These are phyloP conservation scores for Pollenia amentaria DNA, from an alignment of 2,888 invertebrate species.

Conservation along the genomic window DNA sequence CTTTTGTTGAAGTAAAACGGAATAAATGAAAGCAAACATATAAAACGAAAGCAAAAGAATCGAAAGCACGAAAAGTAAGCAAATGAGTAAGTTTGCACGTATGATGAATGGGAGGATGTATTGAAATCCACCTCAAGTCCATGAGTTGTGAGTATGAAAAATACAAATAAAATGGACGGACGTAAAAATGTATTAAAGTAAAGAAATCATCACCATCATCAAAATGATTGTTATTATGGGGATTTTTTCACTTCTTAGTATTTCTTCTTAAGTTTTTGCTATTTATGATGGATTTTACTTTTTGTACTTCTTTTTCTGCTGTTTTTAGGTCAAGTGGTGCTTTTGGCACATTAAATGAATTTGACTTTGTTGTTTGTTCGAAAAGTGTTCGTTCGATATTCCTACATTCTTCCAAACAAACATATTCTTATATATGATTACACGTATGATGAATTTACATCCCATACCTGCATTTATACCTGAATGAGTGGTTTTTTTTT, in stretches of 20 bases:
- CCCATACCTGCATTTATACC: not conserved
- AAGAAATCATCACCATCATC: slow-evolving; percentile 56
- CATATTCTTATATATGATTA: not conserved
- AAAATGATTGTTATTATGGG: slow-evolving; percentile 43
- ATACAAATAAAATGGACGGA: slow-evolving; percentile 23
- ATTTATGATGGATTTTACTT: slow-evolving; percentile 19
- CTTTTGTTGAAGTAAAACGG: not conserved
- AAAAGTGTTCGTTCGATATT: too few species aligned
- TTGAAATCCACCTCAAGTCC: slow-evolving; percentile 18
- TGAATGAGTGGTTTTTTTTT: not conserved
- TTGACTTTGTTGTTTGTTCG: slow-evolving; percentile 33
- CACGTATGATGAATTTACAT: slow-evolving; percentile 1
- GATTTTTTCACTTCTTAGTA: slow-evolving; percentile 36
- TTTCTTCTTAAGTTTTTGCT: slow-evolving; percentile 29
- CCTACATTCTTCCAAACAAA: too few species aligned
- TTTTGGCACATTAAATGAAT: slow-evolving; percentile 52
- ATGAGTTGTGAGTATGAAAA: not conserved
- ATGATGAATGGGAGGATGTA: slow-evolving; percentile 8
- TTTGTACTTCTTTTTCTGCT: slow-evolving; percentile 12
- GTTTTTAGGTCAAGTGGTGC: slow-evolving; percentile 65
- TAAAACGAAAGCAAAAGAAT: slow-evolving; percentile 1
- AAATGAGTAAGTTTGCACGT: slow-evolving; percentile 48
- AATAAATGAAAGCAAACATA: slow-evolving; percentile 13
- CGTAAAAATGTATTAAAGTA: slow-evolving; percentile 8
- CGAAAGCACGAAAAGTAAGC: slow-evolving; percentile 25